phyloP scores from a whole-genome alignment of 2,113 vertebrate genomes.

The Empidonax alnorum region DNA sequence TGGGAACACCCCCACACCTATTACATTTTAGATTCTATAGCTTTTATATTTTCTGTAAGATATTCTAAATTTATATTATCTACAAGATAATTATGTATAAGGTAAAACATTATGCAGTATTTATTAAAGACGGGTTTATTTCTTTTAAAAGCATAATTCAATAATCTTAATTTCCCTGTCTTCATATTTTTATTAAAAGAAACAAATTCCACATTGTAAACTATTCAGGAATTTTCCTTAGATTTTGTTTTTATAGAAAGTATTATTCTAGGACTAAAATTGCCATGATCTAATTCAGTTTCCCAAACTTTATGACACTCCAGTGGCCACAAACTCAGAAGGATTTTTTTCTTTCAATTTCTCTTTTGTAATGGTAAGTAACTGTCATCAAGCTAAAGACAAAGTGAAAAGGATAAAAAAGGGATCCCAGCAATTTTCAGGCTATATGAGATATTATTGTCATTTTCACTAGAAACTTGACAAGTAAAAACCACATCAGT shows the following conservation, averaged over 20 bases:
- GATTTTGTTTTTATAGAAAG: background rate
- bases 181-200: background rate
- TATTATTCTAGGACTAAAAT: background rate
- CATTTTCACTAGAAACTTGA: background rate
- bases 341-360: background rate
- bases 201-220: background rate
- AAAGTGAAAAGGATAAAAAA: background rate
- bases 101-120: background rate
- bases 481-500: constrained; percentile 3
- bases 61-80: background rate
- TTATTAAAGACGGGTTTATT: background rate
- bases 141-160: background rate
- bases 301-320: background rate
- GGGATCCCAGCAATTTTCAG: background rate
- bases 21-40: background rate
- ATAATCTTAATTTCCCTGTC: background rate
- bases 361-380: background rate
- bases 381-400: background rate
- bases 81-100: background rate
- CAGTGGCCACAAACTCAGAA: background rate
- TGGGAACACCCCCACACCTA: accelerated
- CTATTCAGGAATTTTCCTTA: background rate
- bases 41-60: background rate
- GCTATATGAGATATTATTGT: background rate
- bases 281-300: background rate